phyloP scores from a whole-genome alignment of 92 coral and sea anemone species.

The Plumapathes pennacea region DNA sequence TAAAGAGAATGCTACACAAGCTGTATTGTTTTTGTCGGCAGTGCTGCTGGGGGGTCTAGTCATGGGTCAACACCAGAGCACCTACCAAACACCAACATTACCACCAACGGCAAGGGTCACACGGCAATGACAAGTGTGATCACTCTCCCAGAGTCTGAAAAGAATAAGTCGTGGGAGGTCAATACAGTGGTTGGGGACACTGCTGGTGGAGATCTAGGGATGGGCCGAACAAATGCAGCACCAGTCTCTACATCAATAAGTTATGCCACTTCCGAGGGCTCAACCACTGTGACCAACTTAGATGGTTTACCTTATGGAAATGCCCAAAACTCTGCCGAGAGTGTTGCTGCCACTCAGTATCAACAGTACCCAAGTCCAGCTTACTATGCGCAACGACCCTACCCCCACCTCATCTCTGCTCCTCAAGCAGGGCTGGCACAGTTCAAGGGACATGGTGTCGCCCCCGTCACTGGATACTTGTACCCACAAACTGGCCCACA shows the following conservation, averaged over 20 bases:
- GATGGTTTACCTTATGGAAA: constrained; percentile 89
- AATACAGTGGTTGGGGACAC: constrained; percentile 46
- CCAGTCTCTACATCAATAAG: constrained; percentile 75
- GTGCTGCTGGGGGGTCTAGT: constrained; percentile 67
- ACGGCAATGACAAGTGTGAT: constrained; percentile 58
- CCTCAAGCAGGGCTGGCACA: constrained; percentile 83
- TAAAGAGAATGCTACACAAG: too few relatives aligned
- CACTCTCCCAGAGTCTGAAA: constrained; percentile 66
- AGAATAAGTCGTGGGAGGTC: constrained; percentile 69
- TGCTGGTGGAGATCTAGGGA: constrained; percentile 62
- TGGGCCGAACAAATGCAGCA: constrained; percentile 68
- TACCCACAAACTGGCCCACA: constrained; percentile 81
- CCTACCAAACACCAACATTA: constrained; percentile 57
- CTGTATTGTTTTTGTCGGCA: too few relatives aligned
- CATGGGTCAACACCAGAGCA: constrained; percentile 72
- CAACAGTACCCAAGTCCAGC: constrained; percentile 77
- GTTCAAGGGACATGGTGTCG: constrained; percentile 76
- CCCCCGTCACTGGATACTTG: constrained; percentile 77
- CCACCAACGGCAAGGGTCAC: constrained; percentile 39
- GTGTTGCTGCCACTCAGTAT: constrained; percentile 73
- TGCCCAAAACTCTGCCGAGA: constrained; percentile 49
- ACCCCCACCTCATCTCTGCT: constrained; percentile 94
- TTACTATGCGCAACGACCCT: constrained; percentile 84
- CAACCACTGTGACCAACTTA: constrained; percentile 76
- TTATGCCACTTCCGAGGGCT: constrained; percentile 63